Conservation (phyloP, 2,888 invertebrate species). For the Drosophila conformis region DNA sequence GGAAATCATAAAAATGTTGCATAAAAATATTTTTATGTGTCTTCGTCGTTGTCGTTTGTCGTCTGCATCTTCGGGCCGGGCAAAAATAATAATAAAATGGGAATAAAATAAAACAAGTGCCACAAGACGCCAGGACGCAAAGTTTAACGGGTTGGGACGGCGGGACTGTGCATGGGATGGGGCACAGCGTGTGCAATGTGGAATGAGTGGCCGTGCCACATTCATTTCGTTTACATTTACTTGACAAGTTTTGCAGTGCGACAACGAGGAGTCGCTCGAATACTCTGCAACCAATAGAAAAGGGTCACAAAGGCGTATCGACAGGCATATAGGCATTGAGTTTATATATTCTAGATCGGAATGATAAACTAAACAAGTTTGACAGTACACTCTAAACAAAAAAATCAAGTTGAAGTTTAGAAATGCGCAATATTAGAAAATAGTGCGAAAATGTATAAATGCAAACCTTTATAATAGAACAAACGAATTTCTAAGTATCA, state of each 20-base stretch:
- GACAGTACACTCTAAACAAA: background rate
- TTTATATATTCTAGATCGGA: background rate
- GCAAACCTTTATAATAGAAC: background rate
- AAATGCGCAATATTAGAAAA: too few species aligned
- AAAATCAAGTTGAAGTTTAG: background rate
- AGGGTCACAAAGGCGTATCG: background rate
- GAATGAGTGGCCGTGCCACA: slow-evolving; percentile 67
- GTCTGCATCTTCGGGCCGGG: slow-evolving; percentile 41
- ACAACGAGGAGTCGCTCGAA: slow-evolving; percentile 25
- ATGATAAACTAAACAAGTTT: background rate
- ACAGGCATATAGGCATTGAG: background rate
- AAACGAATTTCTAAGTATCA: background rate
- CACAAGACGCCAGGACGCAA: slow-evolving; percentile 22
- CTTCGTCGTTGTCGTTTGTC: slow-evolving; percentile 23
- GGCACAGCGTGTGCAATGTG: slow-evolving; percentile 9
- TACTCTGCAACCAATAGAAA: slow-evolving; percentile 6
- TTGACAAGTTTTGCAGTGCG: slow-evolving; percentile 76
- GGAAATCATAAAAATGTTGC: slow-evolving; percentile 80
- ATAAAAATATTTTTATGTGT: slow-evolving; percentile 76
- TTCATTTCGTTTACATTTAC: slow-evolving; percentile 74
- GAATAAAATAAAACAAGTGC: slow-evolving; percentile 74
- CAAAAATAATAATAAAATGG: slow-evolving; percentile 75
- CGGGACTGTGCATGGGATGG: background rate
- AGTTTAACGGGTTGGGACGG: slow-evolving; percentile 28
- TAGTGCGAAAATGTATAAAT: background rate